Evolutionary conservation across 1,140 invertebrate genomes (phyloP), one percentile per base, ranked within the genome.

Genomic region (Lepidurus couesii): DNA sequence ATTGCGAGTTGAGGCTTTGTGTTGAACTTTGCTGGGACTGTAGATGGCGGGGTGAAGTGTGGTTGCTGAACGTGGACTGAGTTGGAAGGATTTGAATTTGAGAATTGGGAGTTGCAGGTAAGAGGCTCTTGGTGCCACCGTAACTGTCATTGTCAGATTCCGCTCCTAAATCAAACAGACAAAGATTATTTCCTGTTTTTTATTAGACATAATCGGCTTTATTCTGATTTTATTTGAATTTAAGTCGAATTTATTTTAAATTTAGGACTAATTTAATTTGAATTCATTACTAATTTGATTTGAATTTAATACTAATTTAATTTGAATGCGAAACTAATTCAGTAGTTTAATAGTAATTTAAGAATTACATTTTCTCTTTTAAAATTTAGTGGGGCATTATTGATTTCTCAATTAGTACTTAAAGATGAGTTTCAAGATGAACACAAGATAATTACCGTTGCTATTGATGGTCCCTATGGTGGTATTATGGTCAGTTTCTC

Each of bases 101-200:
- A 5, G 78, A 42, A 24, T 74, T 75, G 13, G 44, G 79, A 45
- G 26, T 80, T 43, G n/a, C 79, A 75, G 78, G 78, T 43, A 79
- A 24, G 11, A 79, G 65, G 82, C 88, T 88, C 84, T 88, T 89
- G 78, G 88, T 87, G 78, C 88, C 88, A 7, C 86, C 87, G 81
- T 89, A 89, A 82, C 89, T 90, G 80, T 90, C 88, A 81, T 88
- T 90, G 82, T 91, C 90, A 1, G 90, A 89, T 43, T 88, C 87
- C 26, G 88, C 89, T 65, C 5, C 80, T 81, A n/a, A 16, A 21
- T 5, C 7, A 21, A 65, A 65, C 3, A 16, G 21, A 0, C 6
- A 73, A 75, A 2, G 79, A 79, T 21, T 80, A 34, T 34, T 34
- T 34, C 34, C 34, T 34, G 34, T 34, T 34, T 34, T 34, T 34